A percentile compares a stretch with the other conserved stretches of the same genome.
These are phyloP conservation scores for Zophobas morio DNA, from an alignment of 1,140 invertebrate genomes.

Conservation along the genomic window DNA sequence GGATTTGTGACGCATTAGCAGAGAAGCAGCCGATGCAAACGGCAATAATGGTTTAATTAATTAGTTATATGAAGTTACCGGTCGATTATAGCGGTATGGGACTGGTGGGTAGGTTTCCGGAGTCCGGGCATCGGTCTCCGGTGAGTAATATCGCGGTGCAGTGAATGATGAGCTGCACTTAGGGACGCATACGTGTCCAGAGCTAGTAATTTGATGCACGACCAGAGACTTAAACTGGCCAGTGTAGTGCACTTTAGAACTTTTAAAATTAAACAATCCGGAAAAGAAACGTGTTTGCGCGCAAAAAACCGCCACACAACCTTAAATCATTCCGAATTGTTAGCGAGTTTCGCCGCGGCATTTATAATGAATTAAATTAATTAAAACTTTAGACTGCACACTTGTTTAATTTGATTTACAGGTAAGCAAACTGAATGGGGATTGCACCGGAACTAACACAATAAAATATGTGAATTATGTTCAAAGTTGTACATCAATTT, in stretches of 20 bases:
- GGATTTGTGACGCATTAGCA: conserved; percentile 40
- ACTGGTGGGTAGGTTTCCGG: conserved; percentile 22
- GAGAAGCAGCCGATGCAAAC: conserved; percentile 1
- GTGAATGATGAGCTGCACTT: conserved; percentile 51
- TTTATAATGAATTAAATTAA: conserved; percentile 51
- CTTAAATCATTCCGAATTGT: conserved; percentile 42
- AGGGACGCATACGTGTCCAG: conserved; percentile 48
- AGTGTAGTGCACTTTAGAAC: conserved; percentile 11
- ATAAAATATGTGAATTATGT: conserved; percentile 32
- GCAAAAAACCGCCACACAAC: conserved; percentile 29
- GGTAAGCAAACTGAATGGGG: conserved; percentile 33
- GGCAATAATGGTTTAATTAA: conserved; percentile 38
- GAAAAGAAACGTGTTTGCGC: conserved; percentile 14
- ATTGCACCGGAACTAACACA: conserved; percentile 25
- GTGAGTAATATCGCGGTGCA: conserved; percentile 51
- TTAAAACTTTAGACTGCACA: conserved; percentile 48
- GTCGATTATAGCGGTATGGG: conserved; percentile 27
- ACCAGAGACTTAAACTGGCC: neutral
- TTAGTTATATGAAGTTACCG: conserved; percentile 40
- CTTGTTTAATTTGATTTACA: conserved; percentile 40
- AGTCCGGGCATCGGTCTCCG: conserved; percentile 46
- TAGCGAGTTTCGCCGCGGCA: conserved; percentile 29
- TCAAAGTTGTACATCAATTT: conserved; percentile 32
- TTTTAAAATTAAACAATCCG: conserved; percentile 5
- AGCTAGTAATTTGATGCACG: conserved; percentile 12